phyloP scores from a whole-genome alignment of 37 sponge, comb jelly and placozoan genomes.

The Haliclona indistincta region DNA sequence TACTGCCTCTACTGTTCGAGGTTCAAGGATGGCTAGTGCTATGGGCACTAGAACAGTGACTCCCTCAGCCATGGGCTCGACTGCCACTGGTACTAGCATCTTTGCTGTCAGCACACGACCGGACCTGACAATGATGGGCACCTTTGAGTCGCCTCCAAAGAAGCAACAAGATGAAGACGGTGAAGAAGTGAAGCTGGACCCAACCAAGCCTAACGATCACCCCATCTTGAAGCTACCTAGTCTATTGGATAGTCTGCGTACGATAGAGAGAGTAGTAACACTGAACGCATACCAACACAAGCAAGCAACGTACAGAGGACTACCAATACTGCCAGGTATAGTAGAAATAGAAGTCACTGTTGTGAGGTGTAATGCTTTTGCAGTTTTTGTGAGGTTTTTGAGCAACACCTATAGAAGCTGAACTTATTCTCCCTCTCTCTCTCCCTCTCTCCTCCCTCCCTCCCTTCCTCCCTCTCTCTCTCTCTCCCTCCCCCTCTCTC shows the following conservation, averaged over 20 bases:
- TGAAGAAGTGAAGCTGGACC: slow-evolving; percentile 36
- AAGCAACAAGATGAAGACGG: neutral
- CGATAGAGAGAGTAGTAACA: slow-evolving; percentile 86
- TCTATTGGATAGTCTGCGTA: slow-evolving; percentile 68
- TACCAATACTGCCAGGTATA: slow-evolving; percentile 63
- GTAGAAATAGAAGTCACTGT: neutral
- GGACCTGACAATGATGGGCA: neutral
- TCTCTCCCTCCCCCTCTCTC: neutral
- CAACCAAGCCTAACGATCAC: slow-evolving; percentile 73
- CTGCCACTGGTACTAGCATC: neutral
- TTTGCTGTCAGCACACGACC: neutral
- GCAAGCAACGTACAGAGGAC: slow-evolving; percentile 89
- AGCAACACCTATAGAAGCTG: too few species aligned
- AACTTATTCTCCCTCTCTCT: too few species aligned
- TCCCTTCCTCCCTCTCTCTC: slow-evolving; percentile 5
- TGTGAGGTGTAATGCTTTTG: too few species aligned
- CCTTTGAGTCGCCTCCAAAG: neutral
- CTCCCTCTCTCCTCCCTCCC: neutral
- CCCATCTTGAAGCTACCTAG: slow-evolving; percentile 60
- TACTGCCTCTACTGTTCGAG: slow-evolving; percentile 11
- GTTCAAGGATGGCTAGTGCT: neutral
- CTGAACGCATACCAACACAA: slow-evolving; percentile 83
- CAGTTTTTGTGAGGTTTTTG: too few species aligned
- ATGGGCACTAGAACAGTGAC: neutral
- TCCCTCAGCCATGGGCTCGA: neutral